Evolutionary conservation across 2,113 vertebrate species (phyloP), one percentile per base, ranked within the genome.

Genomic region (Alces alces): DNA sequence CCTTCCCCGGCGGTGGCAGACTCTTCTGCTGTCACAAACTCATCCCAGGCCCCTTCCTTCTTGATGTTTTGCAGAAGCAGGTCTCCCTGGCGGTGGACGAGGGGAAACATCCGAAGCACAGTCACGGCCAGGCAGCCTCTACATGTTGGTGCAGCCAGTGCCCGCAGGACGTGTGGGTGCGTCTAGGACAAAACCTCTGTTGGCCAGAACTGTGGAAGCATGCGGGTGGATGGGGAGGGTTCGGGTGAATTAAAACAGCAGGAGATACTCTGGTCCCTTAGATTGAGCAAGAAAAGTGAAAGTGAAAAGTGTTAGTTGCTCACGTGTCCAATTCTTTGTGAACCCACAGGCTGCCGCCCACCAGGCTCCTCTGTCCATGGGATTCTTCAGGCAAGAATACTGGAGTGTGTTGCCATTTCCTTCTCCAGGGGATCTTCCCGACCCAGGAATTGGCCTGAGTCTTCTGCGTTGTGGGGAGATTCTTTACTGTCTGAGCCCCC

Each of bases 91-190:
- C 85, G 54, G 73, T 98, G 98, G 97, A 99, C 98, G 43, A 99
- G 97, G 12, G 50, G 97, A 82, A 99, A 98, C 97, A 98, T 99
- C 99, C 99, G 96, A 97, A 96, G 93, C 1, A 58, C 52, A 95
- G 86, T 6, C 92, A 3, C 2, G 47, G 86, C 12, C 92, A 5
- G 5, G 47, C 0, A 0, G 66, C 4, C 16, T 12, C 55, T 14
- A 19, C 13, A 7, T 13, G 11, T 0, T 0, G 9, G 13, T 3
- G 8, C 1, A 19, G 28, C 66, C 28, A 15, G 36, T 0, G 6
- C 30, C 1, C 12, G 3, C 43, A 54, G 3, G n/a, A 66, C 23
- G 2, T 12, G 6, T 16, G 70, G 52, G 9, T 5, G 47, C 0
- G 3, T 52, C 58, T 13, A 1, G 2, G 0, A 6, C 0, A 17